Conservation (phyloP, 2,888 invertebrate genomes). For the Catocala sponsa region DNA sequence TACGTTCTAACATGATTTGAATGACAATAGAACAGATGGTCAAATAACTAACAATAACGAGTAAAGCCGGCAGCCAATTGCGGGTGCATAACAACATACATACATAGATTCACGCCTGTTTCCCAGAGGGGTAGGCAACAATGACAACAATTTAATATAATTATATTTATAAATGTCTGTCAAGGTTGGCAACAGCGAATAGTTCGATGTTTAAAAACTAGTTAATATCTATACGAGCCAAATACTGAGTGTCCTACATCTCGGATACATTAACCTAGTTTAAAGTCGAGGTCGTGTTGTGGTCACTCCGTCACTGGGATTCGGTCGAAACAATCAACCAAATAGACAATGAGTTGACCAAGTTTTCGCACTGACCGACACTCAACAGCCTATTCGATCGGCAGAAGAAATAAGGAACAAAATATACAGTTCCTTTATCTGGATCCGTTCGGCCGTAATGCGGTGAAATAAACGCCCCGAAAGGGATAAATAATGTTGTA, state of each 20-base stretch:
- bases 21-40: conserved; percentile 52
- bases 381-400: conserved; percentile 3
- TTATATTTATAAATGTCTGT: conserved; percentile 62
- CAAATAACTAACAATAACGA: conserved; percentile 47
- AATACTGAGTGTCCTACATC: conserved; percentile 75
- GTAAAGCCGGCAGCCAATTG: conserved; percentile 46
- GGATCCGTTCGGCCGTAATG: conserved; percentile 35
- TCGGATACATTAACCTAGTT: conserved; percentile 81
- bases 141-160: too few species aligned
- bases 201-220: conserved; percentile 52
- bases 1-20: conserved; percentile 37
- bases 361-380: conserved; percentile 23
- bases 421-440: conserved; percentile 36
- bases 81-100: conserved; percentile 60
- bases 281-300: conserved; percentile 69
- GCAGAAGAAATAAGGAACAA: conserved; percentile 19
- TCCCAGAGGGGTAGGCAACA: too few species aligned
- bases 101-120: too few species aligned
- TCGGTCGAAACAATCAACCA: conserved; percentile 43
- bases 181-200: conserved; percentile 67
- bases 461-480: conserved; percentile 39
- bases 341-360: conserved; percentile 28
- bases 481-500: conserved; percentile 50
- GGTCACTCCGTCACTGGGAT: conserved; percentile 68
- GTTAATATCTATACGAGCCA: conserved; percentile 66